A percentile compares a stretch with the other conserved stretches of the same genome.
Conservation (phyloP, 1,140 invertebrate genomes). For the Pogonognathellus flavescens region DNA sequence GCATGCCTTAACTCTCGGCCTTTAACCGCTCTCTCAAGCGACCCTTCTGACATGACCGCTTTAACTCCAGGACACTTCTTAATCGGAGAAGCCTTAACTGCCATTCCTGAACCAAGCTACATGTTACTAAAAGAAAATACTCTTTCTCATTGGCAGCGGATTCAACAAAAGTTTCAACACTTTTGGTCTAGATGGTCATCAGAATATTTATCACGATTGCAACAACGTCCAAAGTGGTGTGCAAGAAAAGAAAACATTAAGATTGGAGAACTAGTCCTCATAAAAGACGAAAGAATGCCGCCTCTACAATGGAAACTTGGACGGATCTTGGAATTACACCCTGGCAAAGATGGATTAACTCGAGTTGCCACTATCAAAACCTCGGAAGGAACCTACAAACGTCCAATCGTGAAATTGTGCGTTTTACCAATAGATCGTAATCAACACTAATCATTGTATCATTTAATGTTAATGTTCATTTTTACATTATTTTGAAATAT, state of each 20-base stretch:
- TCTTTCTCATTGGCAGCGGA: slow-evolving; percentile 51
- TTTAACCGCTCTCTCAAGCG: slow-evolving; percentile 61
- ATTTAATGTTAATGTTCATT: too few species aligned
- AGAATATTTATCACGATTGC: slow-evolving; percentile 67
- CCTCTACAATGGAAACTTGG: background rate
- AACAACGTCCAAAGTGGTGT: slow-evolving; percentile 59
- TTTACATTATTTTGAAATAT: too few species aligned
- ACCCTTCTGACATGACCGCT: slow-evolving; percentile 67
- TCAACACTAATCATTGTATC: background rate
- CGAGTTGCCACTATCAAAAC: background rate
- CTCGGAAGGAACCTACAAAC: background rate
- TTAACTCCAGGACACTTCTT: slow-evolving; percentile 66
- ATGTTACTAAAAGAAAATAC: background rate
- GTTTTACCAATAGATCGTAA: background rate
- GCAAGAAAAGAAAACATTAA: background rate
- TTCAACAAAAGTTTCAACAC: slow-evolving; percentile 25
- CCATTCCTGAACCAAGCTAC: slow-evolving; percentile 26
- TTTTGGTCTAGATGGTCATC: slow-evolving; percentile 63
- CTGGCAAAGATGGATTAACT: background rate
- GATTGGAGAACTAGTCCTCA: background rate
- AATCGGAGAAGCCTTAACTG: slow-evolving; percentile 52
- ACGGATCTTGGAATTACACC: background rate
- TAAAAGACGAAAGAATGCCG: background rate
- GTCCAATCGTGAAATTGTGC: background rate
- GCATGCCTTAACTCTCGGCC: slow-evolving; percentile 68